A percentile compares a stretch with the other conserved stretches of the same genome.
Conservation (phyloP, 1,140 invertebrate genomes). For the Pachypeltis micranthus region DNA sequence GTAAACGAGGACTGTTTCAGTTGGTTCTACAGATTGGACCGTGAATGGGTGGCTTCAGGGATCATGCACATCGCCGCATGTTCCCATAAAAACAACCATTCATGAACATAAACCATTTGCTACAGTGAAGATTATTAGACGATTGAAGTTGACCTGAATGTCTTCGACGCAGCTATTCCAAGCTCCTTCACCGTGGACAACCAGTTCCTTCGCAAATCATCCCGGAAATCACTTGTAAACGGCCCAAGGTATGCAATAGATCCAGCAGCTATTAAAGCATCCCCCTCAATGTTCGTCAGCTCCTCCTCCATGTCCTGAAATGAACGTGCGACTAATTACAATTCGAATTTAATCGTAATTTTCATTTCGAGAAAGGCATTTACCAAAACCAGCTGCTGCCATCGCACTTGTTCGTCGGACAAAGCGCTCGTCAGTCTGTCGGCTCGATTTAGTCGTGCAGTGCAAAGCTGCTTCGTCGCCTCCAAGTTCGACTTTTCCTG, state of each 20-base stretch:
- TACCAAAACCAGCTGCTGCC: slow-evolving; percentile 62
- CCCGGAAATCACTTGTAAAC: slow-evolving; percentile 62
- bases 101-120: background rate
- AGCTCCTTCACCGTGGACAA: slow-evolving; percentile 44
- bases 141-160: slow-evolving; percentile 36
- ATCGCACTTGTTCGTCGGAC: slow-evolving; percentile 69
- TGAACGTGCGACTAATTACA: too few species aligned
- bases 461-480: slow-evolving; percentile 57
- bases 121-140: too few species aligned
- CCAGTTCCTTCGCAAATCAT: slow-evolving; percentile 56
- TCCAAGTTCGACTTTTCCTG: slow-evolving; percentile 46
- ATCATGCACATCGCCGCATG: background rate
- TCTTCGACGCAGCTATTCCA: slow-evolving; percentile 55
- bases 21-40: too few species aligned
- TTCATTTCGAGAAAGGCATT: background rate
- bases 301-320: slow-evolving; percentile 20
- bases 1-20: background rate
- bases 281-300: slow-evolving; percentile 56
- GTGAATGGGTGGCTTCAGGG: too few species aligned
- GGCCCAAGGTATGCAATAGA: slow-evolving; percentile 80
- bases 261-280: slow-evolving; percentile 70
- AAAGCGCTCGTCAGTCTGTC: slow-evolving; percentile 71
- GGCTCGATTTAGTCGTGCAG: slow-evolving; percentile 61
- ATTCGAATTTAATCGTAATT: too few species aligned
- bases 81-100: slow-evolving; percentile 24